Evolutionary conservation across 1,140 invertebrate species (phyloP), one percentile per base, ranked within the genome.

Genomic region (Apis florea): DNA sequence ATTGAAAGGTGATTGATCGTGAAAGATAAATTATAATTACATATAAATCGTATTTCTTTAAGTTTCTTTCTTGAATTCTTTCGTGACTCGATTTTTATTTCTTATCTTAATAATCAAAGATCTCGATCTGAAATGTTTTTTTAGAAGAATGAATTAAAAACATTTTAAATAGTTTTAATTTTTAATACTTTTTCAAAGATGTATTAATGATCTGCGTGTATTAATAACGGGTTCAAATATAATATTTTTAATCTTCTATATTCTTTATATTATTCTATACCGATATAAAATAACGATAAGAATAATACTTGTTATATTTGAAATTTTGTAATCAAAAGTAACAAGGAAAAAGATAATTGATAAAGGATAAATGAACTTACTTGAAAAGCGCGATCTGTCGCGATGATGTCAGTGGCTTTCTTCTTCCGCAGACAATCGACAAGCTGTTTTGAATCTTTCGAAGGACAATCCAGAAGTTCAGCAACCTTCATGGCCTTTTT

Each of bases 401-500:
- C 94, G 47, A 96, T 95, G 59, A 97, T 95, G 6, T 96, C 94
- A 2, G 93, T 90, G 2, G 95, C 94, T 12, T 94, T 92, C 78
- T 95, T 95, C 21, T 90, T 92, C 1, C 95, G 93, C 0, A 97
- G 88, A 91, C 96, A 97, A 2, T 93, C 89, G 1, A 96, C 80
- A 83, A 96, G 92, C 1, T 92, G 83, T 2, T 92, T 83, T 40
- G 95, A 95, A 11, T 92, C 89, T 0, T 92, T 86, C 19, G 93
- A 93, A 0, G 94, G 93, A 86, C 96, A 97, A 19, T 93, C 90
- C 1, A 97, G 82, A 72, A 94, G 89, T 84, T 95, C 87, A 0
- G 95, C 96, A 31, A 97, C 88, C 74, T 95, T 95, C 64, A 94
- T 92, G 0, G 96, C 95, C 83, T 96, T 95, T 15, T 93, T 89